Percentiles rank a stretch among this genome's conserved stretches.
phyloP scores from a whole-genome alignment of 2,797 vertebrate genomes.

The Margarornis squamiger region DNA sequence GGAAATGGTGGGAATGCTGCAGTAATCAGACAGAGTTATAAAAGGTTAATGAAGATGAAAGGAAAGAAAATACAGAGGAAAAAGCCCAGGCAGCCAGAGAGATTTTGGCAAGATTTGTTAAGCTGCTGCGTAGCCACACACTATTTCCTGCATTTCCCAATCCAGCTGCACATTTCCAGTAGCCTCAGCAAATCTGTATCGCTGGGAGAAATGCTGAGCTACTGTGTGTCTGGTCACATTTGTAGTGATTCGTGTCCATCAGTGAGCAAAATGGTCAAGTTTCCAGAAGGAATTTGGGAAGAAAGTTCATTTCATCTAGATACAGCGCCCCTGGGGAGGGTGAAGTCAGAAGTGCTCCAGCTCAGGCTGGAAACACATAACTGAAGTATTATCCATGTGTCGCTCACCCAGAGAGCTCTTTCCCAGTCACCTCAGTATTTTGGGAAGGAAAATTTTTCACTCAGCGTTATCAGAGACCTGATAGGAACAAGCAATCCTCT shows the following conservation, averaged over 20 bases:
- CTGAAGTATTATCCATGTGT: not conserved
- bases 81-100: slow-evolving; percentile 8
- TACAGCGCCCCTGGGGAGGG: not conserved
- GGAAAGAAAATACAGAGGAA: slow-evolving; percentile 47
- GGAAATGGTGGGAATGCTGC: slow-evolving; percentile 50
- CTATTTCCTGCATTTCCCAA: slow-evolving; percentile 48
- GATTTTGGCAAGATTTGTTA: slow-evolving; percentile 54
- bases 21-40: slow-evolving; percentile 44
- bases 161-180: slow-evolving; percentile 55
- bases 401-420: not conserved
- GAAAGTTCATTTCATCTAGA: not conserved
- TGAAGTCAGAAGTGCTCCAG: not conserved
- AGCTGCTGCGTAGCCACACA: slow-evolving; percentile 2
- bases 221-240: slow-evolving; percentile 25
- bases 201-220: slow-evolving; percentile 50
- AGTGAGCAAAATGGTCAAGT: slow-evolving; percentile 33
- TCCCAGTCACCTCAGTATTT: not conserved
- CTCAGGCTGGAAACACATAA: not conserved
- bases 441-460: not conserved
- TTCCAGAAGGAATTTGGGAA: not conserved
- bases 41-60: slow-evolving; percentile 66
- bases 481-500: not conserved
- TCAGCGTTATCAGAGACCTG: not conserved
- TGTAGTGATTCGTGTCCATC: not conserved
- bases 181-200: slow-evolving; percentile 70